Evolutionary conservation across 2,797 vertebrate genomes (phyloP), one percentile per base, ranked within the genome.

Genomic region (Botia almorhae): DNA sequence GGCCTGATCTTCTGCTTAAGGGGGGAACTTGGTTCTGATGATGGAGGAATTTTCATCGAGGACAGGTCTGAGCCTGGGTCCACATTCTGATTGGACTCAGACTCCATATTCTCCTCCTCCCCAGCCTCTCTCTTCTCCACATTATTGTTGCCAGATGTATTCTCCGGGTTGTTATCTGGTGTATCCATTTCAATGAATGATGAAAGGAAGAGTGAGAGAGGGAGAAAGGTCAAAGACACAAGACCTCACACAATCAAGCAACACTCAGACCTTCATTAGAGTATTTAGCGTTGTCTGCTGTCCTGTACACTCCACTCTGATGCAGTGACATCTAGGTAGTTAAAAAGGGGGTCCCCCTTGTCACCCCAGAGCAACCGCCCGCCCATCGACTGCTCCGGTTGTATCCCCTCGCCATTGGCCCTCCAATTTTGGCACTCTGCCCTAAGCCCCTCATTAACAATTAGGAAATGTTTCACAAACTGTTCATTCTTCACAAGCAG

Each of bases 391-490:
- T 74, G 69, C 79, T 80, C 64, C 7, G 71, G 46, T 78, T 81
- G 36, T 29, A 81, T 78, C 81, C 82, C 53, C 46, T 76, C 55
- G 19, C 74, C 69, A 86, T 81, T 92, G 92, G 91, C 85, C 88
- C 92, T 89, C 81, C 84, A 85, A 87, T 82, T 76, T 74, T 86
- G 85, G 85, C 81, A 77, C 43, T 4, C 86, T 85, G 83, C 88
- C 90, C 83, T 64, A 77, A 89, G 85, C 82, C 87, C 91, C 86
- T 94, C 92, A 93, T 93, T 90, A 91, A 95, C 93, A 94, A 93
- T 92, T 94, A 94, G 93, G 93, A 95, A 97, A 96, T 95, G 95
- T 93, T 96, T 95, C 96, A 95, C 94, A 94, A 94, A 93, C 92
- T 88, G 83, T 83, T 87, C 93, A 92, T 89, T 96, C 95, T 95